phyloP scores from a whole-genome alignment of 2,888 invertebrate genomes.

The Unio delphinus region DNA sequence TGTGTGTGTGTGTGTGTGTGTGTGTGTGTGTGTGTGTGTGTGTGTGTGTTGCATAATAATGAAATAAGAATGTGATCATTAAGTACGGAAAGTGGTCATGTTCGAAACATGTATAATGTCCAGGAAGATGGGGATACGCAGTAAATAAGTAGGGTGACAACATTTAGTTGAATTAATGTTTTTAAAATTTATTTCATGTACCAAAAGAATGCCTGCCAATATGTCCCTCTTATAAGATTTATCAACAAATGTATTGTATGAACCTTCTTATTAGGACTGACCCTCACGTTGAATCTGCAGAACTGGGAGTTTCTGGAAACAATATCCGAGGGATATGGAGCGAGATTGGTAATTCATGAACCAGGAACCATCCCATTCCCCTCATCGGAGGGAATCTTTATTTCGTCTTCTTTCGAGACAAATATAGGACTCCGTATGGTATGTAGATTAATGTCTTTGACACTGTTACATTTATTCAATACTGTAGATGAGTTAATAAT shows the following conservation, averaged over 20 bases:
- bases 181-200: too few species aligned
- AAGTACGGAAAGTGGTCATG: too few species aligned
- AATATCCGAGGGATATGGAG: conserved; percentile 44
- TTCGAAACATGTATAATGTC: too few species aligned
- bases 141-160: too few species aligned
- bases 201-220: too few species aligned
- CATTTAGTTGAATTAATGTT: too few species aligned
- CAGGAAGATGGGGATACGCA: too few species aligned
- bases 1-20: too few species aligned
- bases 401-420: conserved; percentile 37
- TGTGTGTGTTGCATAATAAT: too few species aligned
- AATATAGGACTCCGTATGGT: conserved; percentile 50
- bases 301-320: conserved; percentile 46
- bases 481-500: not conserved
- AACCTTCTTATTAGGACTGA: conserved; percentile 33
- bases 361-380: conserved; percentile 44
- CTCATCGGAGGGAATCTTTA: conserved; percentile 40
- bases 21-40: too few species aligned
- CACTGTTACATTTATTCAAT: not conserved
- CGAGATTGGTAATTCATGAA: conserved; percentile 45
- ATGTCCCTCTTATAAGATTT: too few species aligned
- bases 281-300: conserved; percentile 49
- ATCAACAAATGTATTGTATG: not conserved
- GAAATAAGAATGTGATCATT: too few species aligned
- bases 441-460: conserved; percentile 1